Conservation (phyloP, 1,140 invertebrate species). For the Drusus annulatus region DNA sequence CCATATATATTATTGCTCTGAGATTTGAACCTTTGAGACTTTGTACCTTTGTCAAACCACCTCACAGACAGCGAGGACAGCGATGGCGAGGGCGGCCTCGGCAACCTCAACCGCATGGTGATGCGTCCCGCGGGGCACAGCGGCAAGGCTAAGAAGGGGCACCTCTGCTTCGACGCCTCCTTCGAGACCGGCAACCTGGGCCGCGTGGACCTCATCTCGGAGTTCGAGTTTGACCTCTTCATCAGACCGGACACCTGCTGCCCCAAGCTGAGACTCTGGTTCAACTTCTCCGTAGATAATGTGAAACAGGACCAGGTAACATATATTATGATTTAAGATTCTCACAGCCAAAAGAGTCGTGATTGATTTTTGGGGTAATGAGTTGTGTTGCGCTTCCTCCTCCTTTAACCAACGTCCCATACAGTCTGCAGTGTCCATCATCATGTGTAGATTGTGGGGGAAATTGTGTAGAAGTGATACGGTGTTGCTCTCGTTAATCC, state of each 20-base stretch:
- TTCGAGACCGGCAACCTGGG: constrained; percentile 98
- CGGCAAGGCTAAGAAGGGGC: constrained; percentile 94
- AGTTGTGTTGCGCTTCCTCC: too few relatives aligned
- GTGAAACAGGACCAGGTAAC: constrained; percentile 91
- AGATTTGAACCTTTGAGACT: too few relatives aligned
- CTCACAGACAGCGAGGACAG: constrained; percentile 93
- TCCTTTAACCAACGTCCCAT: too few relatives aligned
- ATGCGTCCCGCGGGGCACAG: constrained; percentile 94
- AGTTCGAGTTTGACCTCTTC: constrained; percentile 97
- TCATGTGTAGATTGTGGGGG: too few relatives aligned
- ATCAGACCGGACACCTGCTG: constrained; percentile 97
- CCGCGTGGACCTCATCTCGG: constrained; percentile 92
- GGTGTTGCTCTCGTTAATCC: too few relatives aligned
- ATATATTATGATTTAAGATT: too few relatives aligned
- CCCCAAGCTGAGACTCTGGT: constrained; percentile 94
- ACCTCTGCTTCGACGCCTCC: constrained; percentile 97
- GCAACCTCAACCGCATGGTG: constrained; percentile 94
- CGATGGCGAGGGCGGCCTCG: constrained; percentile 93
- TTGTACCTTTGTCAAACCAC: too few relatives aligned
- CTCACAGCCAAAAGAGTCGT: too few relatives aligned
- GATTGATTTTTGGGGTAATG: too few relatives aligned
- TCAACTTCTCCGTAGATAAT: constrained; percentile 98
- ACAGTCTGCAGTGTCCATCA: too few relatives aligned
- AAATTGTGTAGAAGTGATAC: too few relatives aligned
- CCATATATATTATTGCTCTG: too few relatives aligned